Conservation (phyloP, 2,797 vertebrate genomes). For the Micrastur ruficollis region DNA sequence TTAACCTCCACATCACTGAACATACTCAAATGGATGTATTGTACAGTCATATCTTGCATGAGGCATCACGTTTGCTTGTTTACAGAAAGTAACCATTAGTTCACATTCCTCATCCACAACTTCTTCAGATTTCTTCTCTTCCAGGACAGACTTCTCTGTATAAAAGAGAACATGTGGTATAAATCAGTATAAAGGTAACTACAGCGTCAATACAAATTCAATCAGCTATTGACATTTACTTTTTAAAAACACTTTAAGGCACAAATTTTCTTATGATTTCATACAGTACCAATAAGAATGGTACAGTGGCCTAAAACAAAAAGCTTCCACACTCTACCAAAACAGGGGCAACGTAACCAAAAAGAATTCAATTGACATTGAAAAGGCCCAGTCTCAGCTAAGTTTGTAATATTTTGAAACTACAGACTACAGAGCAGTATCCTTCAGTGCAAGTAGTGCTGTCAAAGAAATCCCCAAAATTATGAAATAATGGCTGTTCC, state of each 20-base stretch:
- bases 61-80: conserved; percentile 79
- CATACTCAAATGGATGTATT: conserved; percentile 75
- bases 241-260: background rate
- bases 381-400: background rate
- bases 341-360: background rate
- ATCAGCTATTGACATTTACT: background rate
- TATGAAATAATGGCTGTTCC: background rate
- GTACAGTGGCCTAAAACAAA: background rate
- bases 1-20: background rate
- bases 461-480: background rate
- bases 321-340: fast-evolving
- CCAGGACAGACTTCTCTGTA: background rate
- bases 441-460: background rate
- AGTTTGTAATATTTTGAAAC: background rate
- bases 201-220: background rate
- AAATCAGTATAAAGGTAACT: background rate
- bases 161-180: background rate
- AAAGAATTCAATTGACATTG: background rate
- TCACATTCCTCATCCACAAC: conserved; percentile 62
- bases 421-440: background rate
- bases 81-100: conserved; percentile 82
- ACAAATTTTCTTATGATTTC: background rate
- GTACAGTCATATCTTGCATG: conserved; percentile 86
- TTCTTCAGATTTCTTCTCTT: conserved; percentile 20
- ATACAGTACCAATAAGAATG: background rate